Evolutionary conservation across 2,797 vertebrate genomes (phyloP).

Genomic region (Momotus momota): DNA sequence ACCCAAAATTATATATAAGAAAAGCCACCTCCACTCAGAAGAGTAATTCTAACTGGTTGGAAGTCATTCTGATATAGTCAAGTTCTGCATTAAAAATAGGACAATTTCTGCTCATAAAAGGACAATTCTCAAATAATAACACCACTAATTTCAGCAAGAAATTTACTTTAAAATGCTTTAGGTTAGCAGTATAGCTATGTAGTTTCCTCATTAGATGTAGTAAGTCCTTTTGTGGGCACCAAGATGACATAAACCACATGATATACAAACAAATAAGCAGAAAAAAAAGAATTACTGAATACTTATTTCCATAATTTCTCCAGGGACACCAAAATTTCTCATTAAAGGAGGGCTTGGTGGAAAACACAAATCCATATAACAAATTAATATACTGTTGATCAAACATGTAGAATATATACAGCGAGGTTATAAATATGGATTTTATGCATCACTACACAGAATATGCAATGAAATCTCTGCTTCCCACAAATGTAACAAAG

Average conservation of each 20-base stretch:
- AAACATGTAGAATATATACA: constrained; percentile 1
- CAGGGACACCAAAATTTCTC: background rate
- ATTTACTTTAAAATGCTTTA: background rate
- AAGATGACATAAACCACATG: background rate
- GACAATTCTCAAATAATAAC: background rate
- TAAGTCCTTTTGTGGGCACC: background rate
- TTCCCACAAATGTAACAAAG: constrained; percentile 24
- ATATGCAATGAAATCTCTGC: background rate
- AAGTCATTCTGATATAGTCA: background rate
- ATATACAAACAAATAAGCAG: background rate
- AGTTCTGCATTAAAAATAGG: background rate
- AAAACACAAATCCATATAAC: constrained; percentile 9
- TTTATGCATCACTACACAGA: background rate
- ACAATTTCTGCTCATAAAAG: background rate
- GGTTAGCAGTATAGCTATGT: background rate
- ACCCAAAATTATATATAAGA: background rate
- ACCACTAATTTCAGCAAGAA: background rate
- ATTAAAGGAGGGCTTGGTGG: background rate
- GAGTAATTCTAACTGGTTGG: background rate
- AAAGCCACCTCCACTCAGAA: background rate
- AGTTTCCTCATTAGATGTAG: background rate
- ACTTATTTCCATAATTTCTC: background rate
- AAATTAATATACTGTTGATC: constrained; percentile 18
- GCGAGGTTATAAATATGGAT: constrained; percentile 16
- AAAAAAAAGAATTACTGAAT: background rate